phyloP scores from a whole-genome alignment of 2,888 invertebrate genomes.

The Crioceris asparagi region DNA sequence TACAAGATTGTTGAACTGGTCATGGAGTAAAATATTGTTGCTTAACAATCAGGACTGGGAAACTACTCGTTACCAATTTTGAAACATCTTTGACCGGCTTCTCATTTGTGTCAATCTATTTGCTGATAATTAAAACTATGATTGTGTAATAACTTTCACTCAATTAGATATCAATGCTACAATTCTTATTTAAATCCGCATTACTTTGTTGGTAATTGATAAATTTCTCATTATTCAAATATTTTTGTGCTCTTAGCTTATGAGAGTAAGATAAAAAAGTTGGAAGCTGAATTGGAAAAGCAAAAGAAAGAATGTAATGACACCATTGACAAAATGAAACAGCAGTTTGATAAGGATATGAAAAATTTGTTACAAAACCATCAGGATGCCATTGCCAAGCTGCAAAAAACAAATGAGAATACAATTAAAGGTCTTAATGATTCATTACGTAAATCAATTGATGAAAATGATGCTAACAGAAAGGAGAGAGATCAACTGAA shows the following conservation, averaged over 20 bases:
- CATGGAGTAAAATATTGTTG: no score
- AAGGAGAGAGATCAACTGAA: conserved; percentile 17
- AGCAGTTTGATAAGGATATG: conserved; percentile 45
- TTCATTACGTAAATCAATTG: conserved; percentile 11
- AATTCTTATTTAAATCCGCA: no score
- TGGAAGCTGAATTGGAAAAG: conserved; percentile 18
- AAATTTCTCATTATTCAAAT: no score
- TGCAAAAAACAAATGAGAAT: conserved; percentile 46
- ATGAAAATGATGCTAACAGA: conserved; percentile 10
- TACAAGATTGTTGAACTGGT: no score
- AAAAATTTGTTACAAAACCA: conserved; percentile 44
- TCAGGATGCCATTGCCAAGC: conserved; percentile 43
- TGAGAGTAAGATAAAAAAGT: conserved; percentile 11
- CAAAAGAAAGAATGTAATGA: conserved; percentile 29
- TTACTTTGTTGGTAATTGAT: no score
- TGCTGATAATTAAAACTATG: no score
- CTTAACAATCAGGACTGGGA: no score
- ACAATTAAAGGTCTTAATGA: conserved; percentile 39
- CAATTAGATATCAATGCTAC: no score
- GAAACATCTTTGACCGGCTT: no score
- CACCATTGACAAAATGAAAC: conserved; percentile 36
- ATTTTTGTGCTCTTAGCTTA: conserved; percentile 5
- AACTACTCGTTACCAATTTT: no score
- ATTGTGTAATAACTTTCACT: no score
- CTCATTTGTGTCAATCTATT: no score